phyloP scores from a whole-genome alignment of 2,113 vertebrate species.

The Tor tambroides region DNA sequence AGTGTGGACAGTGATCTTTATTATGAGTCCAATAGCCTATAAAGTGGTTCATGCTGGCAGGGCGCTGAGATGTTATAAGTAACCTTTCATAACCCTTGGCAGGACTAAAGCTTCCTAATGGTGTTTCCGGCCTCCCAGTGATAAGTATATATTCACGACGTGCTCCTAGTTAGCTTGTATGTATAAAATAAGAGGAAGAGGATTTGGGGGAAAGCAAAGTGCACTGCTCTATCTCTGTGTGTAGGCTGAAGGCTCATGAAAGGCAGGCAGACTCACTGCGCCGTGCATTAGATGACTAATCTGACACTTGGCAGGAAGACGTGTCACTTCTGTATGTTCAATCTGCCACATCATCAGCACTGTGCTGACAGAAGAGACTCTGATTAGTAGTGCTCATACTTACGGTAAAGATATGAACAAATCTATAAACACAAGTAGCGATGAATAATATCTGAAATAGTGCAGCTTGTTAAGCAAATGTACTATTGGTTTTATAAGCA shows the following conservation, averaged over 20 bases:
- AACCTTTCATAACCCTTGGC: conserved; percentile 14
- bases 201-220: neutral
- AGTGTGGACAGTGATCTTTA: neutral
- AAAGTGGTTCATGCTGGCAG: neutral
- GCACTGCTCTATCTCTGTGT: conserved; percentile 72
- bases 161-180: neutral
- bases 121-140: neutral
- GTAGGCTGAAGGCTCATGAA: conserved; percentile 60
- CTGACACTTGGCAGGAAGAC: neutral
- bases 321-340: conserved; percentile 3
- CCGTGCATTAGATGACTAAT: conserved; percentile 27
- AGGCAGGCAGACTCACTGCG: conserved; percentile 33
- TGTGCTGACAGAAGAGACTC: conserved; percentile 5
- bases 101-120: conserved; percentile 18
- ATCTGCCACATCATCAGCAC: neutral
- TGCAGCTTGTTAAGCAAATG: neutral
- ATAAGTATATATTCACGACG: neutral
- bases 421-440: neutral
- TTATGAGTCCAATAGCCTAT: neutral
- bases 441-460: neutral
- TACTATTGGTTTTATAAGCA: neutral
- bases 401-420: neutral
- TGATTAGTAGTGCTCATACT: neutral
- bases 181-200: neutral
- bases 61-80: neutral